phyloP scores from a whole-genome alignment of 2,888 invertebrate species.

The Agrilus mali region DNA sequence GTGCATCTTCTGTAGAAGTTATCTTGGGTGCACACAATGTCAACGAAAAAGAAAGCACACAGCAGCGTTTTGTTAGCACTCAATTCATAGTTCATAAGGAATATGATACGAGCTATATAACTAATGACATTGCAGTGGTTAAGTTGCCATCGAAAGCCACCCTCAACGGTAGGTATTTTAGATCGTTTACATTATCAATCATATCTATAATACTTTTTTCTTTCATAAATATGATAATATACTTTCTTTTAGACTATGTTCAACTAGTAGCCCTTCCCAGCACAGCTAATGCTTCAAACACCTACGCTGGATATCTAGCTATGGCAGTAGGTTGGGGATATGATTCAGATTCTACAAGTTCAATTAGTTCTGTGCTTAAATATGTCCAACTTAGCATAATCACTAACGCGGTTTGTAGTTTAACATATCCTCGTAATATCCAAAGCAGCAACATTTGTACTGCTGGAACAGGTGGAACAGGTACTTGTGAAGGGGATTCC shows the following conservation, averaged over 20 bases:
- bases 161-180: constrained; percentile 25
- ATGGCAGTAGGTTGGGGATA: constrained; percentile 39
- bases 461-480: constrained; percentile 30
- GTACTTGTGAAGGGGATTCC: constrained; percentile 39
- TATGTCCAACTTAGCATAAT: constrained; percentile 33
- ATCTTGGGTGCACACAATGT: constrained; percentile 21
- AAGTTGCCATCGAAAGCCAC: constrained; percentile 27
- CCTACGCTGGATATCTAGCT: constrained; percentile 29
- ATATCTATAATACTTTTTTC: too few species aligned
- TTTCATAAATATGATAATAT: too few species aligned
- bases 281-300: constrained; percentile 8
- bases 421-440: constrained; percentile 12
- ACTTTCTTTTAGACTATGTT: too few species aligned
- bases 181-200: too few species aligned
- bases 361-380: constrained; percentile 32
- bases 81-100: constrained; percentile 12
- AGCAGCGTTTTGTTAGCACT: constrained; percentile 11
- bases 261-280: too few species aligned
- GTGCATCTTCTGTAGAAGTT: constrained; percentile 13
- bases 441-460: constrained; percentile 37
- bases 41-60: constrained; percentile 20
- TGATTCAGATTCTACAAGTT: constrained; percentile 20
- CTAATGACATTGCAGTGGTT: constrained; percentile 36
- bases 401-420: constrained; percentile 15
- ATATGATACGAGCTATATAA: constrained; percentile 3